Percentiles rank a stretch among this genome's conserved stretches.
phyloP scores from a whole-genome alignment of 2,797 vertebrate species.

The Acanthurus lineatus region DNA sequence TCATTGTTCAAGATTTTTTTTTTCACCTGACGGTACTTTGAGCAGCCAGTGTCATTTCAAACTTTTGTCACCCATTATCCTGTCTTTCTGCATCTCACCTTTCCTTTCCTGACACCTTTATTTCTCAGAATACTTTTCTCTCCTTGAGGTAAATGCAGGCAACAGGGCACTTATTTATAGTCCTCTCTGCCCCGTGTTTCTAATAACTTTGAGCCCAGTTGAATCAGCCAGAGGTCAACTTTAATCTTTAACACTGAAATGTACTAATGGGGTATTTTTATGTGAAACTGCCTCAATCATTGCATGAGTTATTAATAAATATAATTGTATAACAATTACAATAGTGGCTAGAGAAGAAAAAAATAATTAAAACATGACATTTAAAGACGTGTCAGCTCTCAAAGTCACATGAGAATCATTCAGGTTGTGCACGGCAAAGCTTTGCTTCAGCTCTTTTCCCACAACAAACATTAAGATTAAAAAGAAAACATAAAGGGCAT shows the following conservation, averaged over 20 bases:
- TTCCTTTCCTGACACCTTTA: neutral
- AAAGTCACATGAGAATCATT: neutral
- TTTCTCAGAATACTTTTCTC: neutral
- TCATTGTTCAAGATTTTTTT: neutral
- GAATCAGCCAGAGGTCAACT: neutral
- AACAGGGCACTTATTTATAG: neutral
- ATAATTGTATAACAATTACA: neutral
- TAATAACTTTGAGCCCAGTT: neutral
- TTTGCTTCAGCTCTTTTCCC: neutral
- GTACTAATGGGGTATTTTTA: neutral
- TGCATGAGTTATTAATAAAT: neutral
- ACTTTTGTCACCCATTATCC: neutral
- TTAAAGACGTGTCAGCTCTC: neutral
- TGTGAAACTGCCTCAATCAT: neutral
- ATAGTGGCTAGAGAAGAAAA: neutral
- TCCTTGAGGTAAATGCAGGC: neutral
- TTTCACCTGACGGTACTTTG: neutral
- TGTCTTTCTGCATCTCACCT: neutral
- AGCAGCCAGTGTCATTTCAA: neutral
- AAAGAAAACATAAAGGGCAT: no score
- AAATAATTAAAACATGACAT: neutral
- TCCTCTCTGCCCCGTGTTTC: neutral
- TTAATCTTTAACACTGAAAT: constrained; percentile 10
- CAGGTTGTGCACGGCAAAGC: neutral
- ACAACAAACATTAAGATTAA: no score